These are phyloP conservation scores for Venustoraphidia nigricollis DNA, from an alignment of 2,888 invertebrate species.

Conservation along the genomic window DNA sequence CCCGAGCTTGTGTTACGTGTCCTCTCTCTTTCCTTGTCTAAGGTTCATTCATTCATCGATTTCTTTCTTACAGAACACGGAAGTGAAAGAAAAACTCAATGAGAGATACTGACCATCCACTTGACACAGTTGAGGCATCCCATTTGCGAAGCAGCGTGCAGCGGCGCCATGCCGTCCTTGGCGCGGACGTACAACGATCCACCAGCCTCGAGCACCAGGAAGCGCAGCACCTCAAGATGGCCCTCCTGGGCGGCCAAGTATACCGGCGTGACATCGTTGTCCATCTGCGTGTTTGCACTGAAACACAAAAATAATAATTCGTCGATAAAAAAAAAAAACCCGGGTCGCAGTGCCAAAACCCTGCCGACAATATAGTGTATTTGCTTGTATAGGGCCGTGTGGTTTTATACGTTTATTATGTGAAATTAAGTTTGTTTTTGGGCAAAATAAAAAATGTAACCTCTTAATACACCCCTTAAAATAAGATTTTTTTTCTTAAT, in stretches of 20 bases:
- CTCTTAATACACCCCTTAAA: too few relatives aligned
- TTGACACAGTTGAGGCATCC: slow-evolving; percentile 74
- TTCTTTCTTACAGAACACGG: neutral
- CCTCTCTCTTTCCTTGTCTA: too few relatives aligned
- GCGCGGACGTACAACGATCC: slow-evolving; percentile 70
- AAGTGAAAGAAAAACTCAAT: neutral
- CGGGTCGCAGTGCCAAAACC: too few relatives aligned
- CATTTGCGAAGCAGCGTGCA: slow-evolving; percentile 83
- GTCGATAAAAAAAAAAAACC: too few relatives aligned
- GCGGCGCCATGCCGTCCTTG: slow-evolving; percentile 79
- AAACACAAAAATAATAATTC: slow-evolving; percentile 14
- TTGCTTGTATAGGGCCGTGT: too few relatives aligned
- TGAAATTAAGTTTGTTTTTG: too few relatives aligned
- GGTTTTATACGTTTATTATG: too few relatives aligned
- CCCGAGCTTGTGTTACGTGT: too few relatives aligned
- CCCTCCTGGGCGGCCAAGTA: slow-evolving; percentile 83
- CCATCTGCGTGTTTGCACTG: slow-evolving; percentile 84
- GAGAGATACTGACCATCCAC: slow-evolving; percentile 59
- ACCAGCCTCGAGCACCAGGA: slow-evolving; percentile 68
- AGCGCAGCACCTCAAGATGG: slow-evolving; percentile 71
- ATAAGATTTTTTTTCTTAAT: too few relatives aligned
- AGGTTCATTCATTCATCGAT: too few relatives aligned
- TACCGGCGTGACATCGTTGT: slow-evolving; percentile 80
- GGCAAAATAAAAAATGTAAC: too few relatives aligned
- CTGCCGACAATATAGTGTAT: too few relatives aligned